Percentiles rank a stretch among this genome's conserved stretches.
phyloP scores from a whole-genome alignment of 1,140 invertebrate genomes.

The Bombus polaris region DNA sequence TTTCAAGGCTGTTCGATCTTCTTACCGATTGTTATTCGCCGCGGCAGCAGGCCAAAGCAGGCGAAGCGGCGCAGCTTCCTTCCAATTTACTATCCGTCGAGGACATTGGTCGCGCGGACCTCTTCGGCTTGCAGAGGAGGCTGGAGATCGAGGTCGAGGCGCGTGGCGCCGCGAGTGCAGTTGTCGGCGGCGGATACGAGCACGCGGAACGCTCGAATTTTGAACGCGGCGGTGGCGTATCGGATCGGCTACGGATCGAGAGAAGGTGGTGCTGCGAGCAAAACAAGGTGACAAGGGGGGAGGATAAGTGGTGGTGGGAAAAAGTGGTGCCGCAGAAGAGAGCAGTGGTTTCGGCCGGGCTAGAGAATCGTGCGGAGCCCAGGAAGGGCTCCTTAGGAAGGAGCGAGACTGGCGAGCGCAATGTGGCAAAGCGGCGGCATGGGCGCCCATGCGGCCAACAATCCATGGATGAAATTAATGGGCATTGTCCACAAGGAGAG shows the following conservation, averaged over 20 bases:
- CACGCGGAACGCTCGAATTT: neutral
- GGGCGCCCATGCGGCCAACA: slow-evolving; percentile 88
- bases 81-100: neutral
- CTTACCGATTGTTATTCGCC: neutral
- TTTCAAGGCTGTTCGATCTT: neutral
- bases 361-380: slow-evolving; percentile 67
- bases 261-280: neutral
- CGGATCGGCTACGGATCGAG: neutral
- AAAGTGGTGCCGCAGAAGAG: slow-evolving; percentile 29
- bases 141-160: neutral
- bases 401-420: slow-evolving; percentile 81
- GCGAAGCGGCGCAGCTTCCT: too few species aligned
- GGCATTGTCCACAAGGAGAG: slow-evolving; percentile 90
- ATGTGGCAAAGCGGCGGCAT: slow-evolving; percentile 92
- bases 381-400: slow-evolving; percentile 69
- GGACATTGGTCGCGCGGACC: neutral
- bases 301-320: slow-evolving; percentile 6
- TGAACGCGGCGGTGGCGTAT: neutral
- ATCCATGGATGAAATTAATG: slow-evolving; percentile 92
- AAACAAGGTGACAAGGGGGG: slow-evolving; percentile 5
- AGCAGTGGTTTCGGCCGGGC: slow-evolving; percentile 36
- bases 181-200: neutral
- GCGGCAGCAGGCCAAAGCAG: too few species aligned
- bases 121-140: neutral
- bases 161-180: neutral